phyloP scores from a whole-genome alignment of 2,888 invertebrate genomes.

The Drepanosiphum platanoidis region DNA sequence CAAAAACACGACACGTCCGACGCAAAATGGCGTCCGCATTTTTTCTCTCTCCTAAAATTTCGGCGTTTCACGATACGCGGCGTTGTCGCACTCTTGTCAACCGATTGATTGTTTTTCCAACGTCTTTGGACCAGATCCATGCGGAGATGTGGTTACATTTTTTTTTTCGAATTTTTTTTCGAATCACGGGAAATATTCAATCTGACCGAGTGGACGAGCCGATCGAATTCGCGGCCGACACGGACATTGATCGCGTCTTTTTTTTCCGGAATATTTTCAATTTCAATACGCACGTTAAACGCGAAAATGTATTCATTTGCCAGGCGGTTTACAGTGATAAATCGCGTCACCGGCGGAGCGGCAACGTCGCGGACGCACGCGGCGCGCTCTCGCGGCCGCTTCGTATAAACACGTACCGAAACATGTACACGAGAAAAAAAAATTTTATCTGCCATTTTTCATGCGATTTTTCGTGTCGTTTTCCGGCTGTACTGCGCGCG shows the following conservation, averaged over 20 bases:
- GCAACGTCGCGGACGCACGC: conserved; percentile 19
- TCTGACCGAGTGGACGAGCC: not conserved
- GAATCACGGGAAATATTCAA: too few relatives aligned
- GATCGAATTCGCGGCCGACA: not conserved
- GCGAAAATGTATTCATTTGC: not conserved
- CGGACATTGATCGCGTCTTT: not conserved
- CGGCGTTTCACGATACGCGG: conserved; percentile 53
- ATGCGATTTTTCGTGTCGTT: conserved; percentile 11
- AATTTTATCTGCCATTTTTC: conserved; percentile 43
- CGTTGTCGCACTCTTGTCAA: conserved; percentile 44
- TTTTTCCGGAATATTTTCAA: not conserved
- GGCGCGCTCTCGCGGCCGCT: conserved; percentile 48
- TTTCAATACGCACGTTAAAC: not conserved
- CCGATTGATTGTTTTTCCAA: conserved; percentile 47
- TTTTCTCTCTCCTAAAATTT: conserved; percentile 62
- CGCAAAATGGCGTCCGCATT: conserved; percentile 62
- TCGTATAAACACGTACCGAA: not conserved
- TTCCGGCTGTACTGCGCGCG: conserved; percentile 51
- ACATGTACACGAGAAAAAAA: conserved; percentile 23
- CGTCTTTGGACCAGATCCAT: conserved; percentile 15
- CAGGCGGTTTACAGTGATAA: conserved; percentile 6
- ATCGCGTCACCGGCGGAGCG: conserved; percentile 1
- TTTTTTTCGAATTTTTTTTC: not conserved
- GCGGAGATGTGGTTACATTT: not conserved
- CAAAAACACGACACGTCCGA: conserved; percentile 62